Evolutionary conservation across 2,113 vertebrate genomes (phyloP).

Genomic region (Perca fluviatilis): DNA sequence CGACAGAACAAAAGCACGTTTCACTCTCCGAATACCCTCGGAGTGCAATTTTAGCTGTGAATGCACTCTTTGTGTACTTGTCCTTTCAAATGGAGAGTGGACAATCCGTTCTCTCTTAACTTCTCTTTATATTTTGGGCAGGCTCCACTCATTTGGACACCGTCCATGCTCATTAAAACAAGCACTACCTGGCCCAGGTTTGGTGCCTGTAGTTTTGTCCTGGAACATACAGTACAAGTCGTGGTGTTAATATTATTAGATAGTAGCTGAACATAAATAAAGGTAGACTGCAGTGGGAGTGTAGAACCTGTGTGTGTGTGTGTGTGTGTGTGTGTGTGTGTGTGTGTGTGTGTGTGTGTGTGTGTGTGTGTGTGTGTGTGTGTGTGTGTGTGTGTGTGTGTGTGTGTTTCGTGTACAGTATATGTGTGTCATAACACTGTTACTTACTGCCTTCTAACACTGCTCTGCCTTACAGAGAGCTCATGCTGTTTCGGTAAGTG

Average conservation of each 20-base stretch:
- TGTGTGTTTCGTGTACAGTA: constrained; percentile 7
- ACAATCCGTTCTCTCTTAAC: neutral
- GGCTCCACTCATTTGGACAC: neutral
- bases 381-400: constrained; percentile 16
- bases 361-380: constrained; percentile 27
- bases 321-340: constrained; percentile 35
- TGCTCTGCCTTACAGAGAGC: constrained; percentile 83
- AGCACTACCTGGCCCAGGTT: neutral
- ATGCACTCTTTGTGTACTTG: neutral
- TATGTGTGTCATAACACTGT: constrained; percentile 49
- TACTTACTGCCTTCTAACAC: constrained; percentile 78
- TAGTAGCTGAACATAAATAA: neutral
- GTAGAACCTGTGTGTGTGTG: constrained; percentile 5
- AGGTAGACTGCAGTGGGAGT: neutral
- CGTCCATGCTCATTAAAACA: neutral
- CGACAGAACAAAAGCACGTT: neutral
- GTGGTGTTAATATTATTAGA: neutral
- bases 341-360: constrained; percentile 27
- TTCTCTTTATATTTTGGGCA: neutral
- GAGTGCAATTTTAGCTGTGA: neutral
- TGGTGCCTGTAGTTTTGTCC: neutral
- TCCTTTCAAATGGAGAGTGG: neutral
- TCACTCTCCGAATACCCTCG: neutral
- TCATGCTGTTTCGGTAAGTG: constrained; percentile 82
- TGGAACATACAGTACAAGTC: neutral